Evolutionary conservation across 2,888 invertebrate species (phyloP), one percentile per base, ranked within the genome.

Genomic region (Rotaria socialis): DNA sequence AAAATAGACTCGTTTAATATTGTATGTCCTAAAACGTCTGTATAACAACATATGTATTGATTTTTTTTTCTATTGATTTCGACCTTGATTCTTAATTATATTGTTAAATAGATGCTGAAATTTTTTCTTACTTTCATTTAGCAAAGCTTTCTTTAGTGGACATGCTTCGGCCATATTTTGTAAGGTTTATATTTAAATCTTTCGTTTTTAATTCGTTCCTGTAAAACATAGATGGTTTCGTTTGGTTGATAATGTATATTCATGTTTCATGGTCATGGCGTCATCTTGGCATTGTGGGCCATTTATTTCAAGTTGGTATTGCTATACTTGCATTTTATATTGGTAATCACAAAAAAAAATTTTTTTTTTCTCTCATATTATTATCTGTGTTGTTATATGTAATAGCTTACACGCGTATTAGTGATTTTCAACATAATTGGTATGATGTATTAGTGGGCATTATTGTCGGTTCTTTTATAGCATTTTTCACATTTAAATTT

Each of bases 401-500:
- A 87, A 89, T 89, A 11, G 88, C 89, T n/a, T 93, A 97, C 92
- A 94, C 96, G 1, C 93, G 97, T 58, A 94, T 98, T 60, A 96
- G 96, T 0, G 95, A 98, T 92, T 96, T 97, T 93, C 97, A 97
- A 91, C 97, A 98, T 91, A 97, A 98, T 90, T 97, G 96, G 96
- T 96, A 95, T 89, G 98, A 98, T 92, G 97, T 97, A 4, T 92
- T 97, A 52, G 94, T 94, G 85, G 98, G 98, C 0, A 90, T 90
- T 43, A 86, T 92, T 58, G 91, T 93, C 87, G 93, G 93, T 56
- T 88, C 89, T 16, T 75, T 89, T 19, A 89, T 91, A 16, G 92
- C 92, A 14, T n/a, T 91, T 8, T 85, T 92, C 19, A 80, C 80
- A 24, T 80, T 80, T 80, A 80, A 80, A 80, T 80, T 80, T 80